These are phyloP conservation scores for Aulostomus chinensis DNA, from an alignment of 2,797 vertebrate genomes.

Conservation along the genomic window DNA sequence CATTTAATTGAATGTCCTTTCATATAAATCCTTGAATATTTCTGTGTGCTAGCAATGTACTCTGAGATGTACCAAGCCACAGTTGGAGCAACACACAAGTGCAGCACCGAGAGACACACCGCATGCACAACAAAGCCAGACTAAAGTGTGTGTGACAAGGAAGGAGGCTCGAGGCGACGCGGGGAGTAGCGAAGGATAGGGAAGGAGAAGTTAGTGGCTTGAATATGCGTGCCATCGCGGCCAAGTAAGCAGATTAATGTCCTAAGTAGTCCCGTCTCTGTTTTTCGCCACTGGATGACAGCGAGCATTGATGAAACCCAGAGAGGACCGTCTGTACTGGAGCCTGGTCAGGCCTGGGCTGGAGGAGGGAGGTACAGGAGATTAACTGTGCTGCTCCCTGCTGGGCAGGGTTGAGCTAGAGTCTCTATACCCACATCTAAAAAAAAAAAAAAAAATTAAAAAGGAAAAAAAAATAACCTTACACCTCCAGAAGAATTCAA, in stretches of 20 bases:
- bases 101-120: conserved; percentile 14
- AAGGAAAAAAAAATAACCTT: no score
- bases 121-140: conserved; percentile 37
- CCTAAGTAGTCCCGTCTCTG: conserved; percentile 16
- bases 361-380: conserved; percentile 23
- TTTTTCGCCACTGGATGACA: conserved; percentile 38
- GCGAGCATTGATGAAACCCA: conserved; percentile 32
- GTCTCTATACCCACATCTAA: no score
- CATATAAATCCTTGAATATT: conserved; percentile 22
- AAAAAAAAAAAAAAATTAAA: neutral
- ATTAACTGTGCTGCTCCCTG: conserved; percentile 60
- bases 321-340: conserved; percentile 26
- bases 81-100: conserved; percentile 16
- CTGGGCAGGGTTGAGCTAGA: conserved; percentile 50
- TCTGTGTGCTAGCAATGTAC: conserved; percentile 5
- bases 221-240: conserved; percentile 37
- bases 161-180: conserved; percentile 40
- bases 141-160: conserved; percentile 47
- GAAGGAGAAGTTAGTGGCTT: conserved; percentile 24
- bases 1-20: conserved; percentile 25
- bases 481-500: no score
- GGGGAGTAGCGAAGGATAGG: conserved; percentile 24
- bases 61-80: conserved; percentile 11
- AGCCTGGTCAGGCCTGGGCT: conserved; percentile 23
- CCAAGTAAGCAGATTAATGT: conserved; percentile 53